These are phyloP conservation scores for Xenopus tropicalis DNA, from an alignment of 2,113 vertebrate species.

Conservation along the genomic window UCB_Xtro_10.0 CM004450.2:121740501-121741000, in stretches of 20 bases:
- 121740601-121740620: not conserved
- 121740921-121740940: slow-evolving; percentile 36
- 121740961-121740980: slow-evolving; percentile 23
- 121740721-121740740: slow-evolving; percentile 44
- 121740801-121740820: slow-evolving; percentile 44
- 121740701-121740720: slow-evolving; percentile 44
- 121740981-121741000: slow-evolving; percentile 43
- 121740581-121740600: not conserved
- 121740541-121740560: not conserved
- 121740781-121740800: slow-evolving; percentile 41
- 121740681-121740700: slow-evolving; percentile 46
- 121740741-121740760: slow-evolving; percentile 34
- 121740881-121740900: slow-evolving; percentile 34
- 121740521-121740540: not conserved
- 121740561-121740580: not conserved
- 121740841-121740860: slow-evolving; percentile 49
- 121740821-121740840: slow-evolving; percentile 50
- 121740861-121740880: slow-evolving; percentile 47
- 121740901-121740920: slow-evolving; percentile 40
- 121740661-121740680: slow-evolving; percentile 44
- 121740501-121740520: slow-evolving; percentile 24
- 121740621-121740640: not conserved
- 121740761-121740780: slow-evolving; percentile 33
- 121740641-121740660: slow-evolving; percentile 38
- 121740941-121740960: slow-evolving; percentile 46